Conservation (phyloP, 2,113 vertebrate species). For the Rousettus leschenaultii region DNA sequence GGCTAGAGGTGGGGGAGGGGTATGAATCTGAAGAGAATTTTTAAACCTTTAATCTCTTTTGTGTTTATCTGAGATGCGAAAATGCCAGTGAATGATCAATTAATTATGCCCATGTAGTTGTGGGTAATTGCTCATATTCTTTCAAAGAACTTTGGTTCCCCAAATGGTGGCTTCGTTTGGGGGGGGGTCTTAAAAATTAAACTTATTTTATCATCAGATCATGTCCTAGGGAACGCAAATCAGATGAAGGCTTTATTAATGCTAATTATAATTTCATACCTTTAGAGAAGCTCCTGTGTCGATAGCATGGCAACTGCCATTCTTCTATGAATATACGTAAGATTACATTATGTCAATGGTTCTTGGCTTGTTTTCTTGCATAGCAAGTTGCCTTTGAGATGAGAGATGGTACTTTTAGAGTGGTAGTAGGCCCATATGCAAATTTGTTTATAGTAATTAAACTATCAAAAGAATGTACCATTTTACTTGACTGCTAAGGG, state of each 20-base stretch:
- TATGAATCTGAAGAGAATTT: not conserved
- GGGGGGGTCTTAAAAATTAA: constrained; percentile 25
- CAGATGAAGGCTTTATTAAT: constrained; percentile 40
- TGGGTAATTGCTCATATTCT: constrained; percentile 13
- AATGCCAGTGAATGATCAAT: constrained; percentile 21
- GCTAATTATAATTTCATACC: constrained; percentile 34
- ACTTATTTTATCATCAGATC: constrained; percentile 25
- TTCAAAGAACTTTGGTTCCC: constrained; percentile 4
- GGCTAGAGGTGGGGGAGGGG: not conserved
- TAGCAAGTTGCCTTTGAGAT: not conserved
- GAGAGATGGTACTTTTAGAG: not conserved
- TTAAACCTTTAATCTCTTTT: constrained; percentile 39
- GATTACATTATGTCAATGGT: not conserved
- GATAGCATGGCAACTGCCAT: not conserved
- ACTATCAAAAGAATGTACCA: not conserved
- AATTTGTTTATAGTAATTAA: constrained; percentile 7
- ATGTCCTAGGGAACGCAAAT: not conserved
- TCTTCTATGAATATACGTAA: not conserved
- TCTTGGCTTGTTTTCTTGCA: not conserved
- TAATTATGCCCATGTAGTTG: not conserved
- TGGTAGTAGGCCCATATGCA: not conserved
- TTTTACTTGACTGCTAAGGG: not conserved
- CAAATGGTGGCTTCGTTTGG: constrained; percentile 31
- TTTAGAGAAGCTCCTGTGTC: constrained; percentile 50
- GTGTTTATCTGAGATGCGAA: not conserved